Conservation (phyloP, 2,888 invertebrate species). For the Phoenoteleia sp. region DNA sequence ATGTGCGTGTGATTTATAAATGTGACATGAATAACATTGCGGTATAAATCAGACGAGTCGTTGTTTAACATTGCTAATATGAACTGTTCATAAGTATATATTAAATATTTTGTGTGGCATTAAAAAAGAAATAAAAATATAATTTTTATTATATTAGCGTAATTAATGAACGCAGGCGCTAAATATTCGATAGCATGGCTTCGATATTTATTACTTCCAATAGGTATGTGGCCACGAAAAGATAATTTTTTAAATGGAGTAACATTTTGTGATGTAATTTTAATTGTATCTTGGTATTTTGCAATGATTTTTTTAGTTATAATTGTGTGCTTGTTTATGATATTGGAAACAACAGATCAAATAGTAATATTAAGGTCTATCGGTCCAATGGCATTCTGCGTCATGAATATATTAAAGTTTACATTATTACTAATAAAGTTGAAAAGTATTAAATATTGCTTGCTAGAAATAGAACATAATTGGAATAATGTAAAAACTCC, state of each 20-base stretch:
- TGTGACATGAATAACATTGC: too few relatives aligned
- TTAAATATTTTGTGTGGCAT: too few relatives aligned
- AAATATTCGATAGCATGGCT: conserved; percentile 51
- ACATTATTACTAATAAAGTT: background rate
- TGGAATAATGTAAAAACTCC: background rate
- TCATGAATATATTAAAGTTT: conserved; percentile 29
- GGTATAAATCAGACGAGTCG: too few relatives aligned
- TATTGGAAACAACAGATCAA: conserved; percentile 4
- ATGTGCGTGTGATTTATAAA: too few relatives aligned
- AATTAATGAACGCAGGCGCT: background rate
- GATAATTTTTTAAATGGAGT: background rate
- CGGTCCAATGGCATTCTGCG: conserved; percentile 42
- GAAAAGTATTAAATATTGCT: conserved; percentile 21
- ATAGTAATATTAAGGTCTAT: background rate
- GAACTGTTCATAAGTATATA: too few relatives aligned
- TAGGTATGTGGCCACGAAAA: conserved; percentile 42
- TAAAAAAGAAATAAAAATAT: too few relatives aligned
- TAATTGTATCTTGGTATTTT: background rate
- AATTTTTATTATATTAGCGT: too few relatives aligned
- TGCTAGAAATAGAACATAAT: conserved; percentile 4
- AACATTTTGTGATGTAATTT: background rate
- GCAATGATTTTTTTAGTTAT: background rate
- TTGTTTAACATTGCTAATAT: too few relatives aligned
- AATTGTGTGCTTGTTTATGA: conserved; percentile 1
- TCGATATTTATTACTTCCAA: conserved; percentile 35